phyloP scores from a whole-genome alignment of 92 coral and sea anemone genomes.

The Metridium senile region DNA sequence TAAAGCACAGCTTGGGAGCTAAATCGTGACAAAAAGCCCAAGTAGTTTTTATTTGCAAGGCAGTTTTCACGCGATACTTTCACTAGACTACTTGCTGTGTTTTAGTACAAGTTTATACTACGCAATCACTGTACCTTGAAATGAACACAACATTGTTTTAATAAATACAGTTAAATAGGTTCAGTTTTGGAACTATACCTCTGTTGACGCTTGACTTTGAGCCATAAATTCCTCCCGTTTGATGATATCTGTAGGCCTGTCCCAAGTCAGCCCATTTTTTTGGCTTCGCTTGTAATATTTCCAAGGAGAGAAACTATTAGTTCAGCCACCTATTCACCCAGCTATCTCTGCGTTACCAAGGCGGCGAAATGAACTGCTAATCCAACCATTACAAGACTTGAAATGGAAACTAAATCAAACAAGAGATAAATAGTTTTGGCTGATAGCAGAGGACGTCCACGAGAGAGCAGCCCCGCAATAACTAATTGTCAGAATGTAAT shows the following conservation, averaged over 20 bases:
- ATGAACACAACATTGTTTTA: neutral
- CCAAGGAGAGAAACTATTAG: constrained; percentile 8
- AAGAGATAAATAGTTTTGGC: constrained; percentile 1
- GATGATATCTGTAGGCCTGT: constrained; percentile 28
- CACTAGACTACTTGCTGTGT: constrained; percentile 35
- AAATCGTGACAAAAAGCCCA: constrained; percentile 34
- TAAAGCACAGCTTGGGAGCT: constrained; percentile 9
- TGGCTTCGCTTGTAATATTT: constrained; percentile 17
- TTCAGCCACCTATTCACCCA: constrained; percentile 9
- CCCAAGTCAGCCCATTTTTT: constrained; percentile 45
- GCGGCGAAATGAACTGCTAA: constrained; percentile 13
- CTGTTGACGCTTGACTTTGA: constrained; percentile 53
- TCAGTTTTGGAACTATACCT: constrained; percentile 42
- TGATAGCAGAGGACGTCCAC: constrained; percentile 8
- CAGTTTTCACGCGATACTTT: constrained; percentile 31
- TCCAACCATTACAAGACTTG: constrained; percentile 9
- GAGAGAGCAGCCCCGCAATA: constrained; percentile 22
- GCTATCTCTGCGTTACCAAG: constrained; percentile 15
- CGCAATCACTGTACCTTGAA: constrained; percentile 44
- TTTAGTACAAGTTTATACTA: constrained; percentile 20
- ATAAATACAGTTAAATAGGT: neutral
- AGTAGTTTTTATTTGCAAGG: constrained; percentile 15
- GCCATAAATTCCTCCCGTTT: constrained; percentile 63
- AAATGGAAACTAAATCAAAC: neutral
- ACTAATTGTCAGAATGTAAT: constrained; percentile 17